Percentiles rank a stretch among this genome's conserved stretches.
These are phyloP conservation scores for Leptopilina myrica DNA, from an alignment of 2,888 invertebrate species.

Conservation along the genomic window DNA sequence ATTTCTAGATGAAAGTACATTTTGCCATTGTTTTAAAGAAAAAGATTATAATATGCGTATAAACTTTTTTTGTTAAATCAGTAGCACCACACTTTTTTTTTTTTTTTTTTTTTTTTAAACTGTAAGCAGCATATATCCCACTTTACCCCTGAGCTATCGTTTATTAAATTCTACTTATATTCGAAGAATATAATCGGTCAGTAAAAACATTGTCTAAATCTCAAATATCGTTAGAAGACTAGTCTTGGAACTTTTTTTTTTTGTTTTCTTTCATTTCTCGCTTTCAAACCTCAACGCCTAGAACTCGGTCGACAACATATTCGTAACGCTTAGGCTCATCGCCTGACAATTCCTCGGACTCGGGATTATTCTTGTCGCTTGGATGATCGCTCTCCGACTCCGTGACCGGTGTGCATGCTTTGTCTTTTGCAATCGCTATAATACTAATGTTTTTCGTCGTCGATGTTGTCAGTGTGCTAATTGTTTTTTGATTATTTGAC, in stretches of 20 bases:
- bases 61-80: constrained; percentile 10
- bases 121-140: constrained; percentile 1
- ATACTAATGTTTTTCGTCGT: constrained; percentile 13
- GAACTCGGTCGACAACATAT: constrained; percentile 89
- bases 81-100: constrained; percentile 2
- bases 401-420: constrained; percentile 11
- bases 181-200: constrained; percentile 9
- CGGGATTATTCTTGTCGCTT: constrained; percentile 41
- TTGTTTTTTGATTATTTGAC: constrained; percentile 25
- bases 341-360: constrained; percentile 65
- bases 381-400: constrained; percentile 45
- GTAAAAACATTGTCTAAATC: constrained; percentile 6
- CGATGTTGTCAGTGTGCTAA: constrained; percentile 38
- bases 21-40: constrained; percentile 4
- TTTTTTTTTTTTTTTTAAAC: not conserved
- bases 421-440: constrained; percentile 13
- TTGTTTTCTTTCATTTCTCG: not conserved
- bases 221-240: constrained; percentile 11
- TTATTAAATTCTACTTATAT: constrained; percentile 12
- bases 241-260: constrained; percentile 7
- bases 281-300: constrained; percentile 89
- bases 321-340: constrained; percentile 83
- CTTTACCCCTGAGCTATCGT: constrained; percentile 16
- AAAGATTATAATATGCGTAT: not conserved
- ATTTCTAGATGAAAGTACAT: not conserved